phyloP scores from a whole-genome alignment of 2,113 vertebrate genomes.

The Hippolais icterina region DNA sequence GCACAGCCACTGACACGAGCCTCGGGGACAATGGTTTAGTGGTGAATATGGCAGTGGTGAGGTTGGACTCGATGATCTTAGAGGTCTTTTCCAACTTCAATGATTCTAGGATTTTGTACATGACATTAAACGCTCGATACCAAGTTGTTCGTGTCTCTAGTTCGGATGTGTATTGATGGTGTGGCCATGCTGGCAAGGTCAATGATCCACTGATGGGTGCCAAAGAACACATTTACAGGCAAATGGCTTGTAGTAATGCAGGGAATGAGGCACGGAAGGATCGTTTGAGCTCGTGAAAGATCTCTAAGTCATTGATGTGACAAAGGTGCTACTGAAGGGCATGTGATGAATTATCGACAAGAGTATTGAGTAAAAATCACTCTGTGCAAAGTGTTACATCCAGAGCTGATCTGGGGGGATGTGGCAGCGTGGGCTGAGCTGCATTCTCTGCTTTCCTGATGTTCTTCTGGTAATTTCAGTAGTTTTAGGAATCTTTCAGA shows the following conservation, averaged over 20 bases:
- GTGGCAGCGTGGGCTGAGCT: background rate
- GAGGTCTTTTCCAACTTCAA: background rate
- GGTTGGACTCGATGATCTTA: background rate
- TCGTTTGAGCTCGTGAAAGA: constrained; percentile 8
- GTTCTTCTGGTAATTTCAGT: background rate
- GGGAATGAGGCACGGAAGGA: background rate
- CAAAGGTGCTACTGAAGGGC: background rate
- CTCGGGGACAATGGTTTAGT: background rate
- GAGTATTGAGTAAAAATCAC: background rate
- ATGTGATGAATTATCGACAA: background rate
- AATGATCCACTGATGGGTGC: background rate
- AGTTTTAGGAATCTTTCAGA: background rate
- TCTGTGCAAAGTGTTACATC: background rate
- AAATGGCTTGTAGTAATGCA: constrained; percentile 43
- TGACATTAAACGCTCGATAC: background rate
- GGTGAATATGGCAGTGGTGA: background rate
- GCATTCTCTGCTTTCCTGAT: background rate
- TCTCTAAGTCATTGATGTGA: background rate
- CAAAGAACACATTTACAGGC: constrained; percentile 52
- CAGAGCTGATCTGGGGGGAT: background rate
- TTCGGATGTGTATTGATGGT: background rate
- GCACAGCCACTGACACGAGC: background rate
- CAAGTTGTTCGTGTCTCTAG: background rate
- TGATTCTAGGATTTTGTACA: background rate
- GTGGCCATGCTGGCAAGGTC: background rate